These are phyloP conservation scores for Pogoniulus pusillus DNA, from an alignment of 2,797 vertebrate species.

Conservation along the genomic window DNA sequence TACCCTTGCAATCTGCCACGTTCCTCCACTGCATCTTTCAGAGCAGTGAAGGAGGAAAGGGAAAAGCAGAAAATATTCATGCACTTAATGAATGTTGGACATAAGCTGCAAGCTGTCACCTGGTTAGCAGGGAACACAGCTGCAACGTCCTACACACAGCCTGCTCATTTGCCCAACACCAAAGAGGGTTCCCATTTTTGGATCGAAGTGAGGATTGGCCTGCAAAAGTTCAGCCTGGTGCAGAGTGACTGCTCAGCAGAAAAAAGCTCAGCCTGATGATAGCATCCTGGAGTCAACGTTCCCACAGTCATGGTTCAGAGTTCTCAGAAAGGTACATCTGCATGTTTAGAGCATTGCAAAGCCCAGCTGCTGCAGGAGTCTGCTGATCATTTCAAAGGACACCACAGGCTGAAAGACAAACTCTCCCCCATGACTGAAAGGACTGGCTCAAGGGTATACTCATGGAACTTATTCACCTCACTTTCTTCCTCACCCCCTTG, in stretches of 20 bases:
- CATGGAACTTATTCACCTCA: not conserved
- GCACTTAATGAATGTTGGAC: not conserved
- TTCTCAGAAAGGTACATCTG: not conserved
- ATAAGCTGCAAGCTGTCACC: no score
- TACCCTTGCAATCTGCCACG: not conserved
- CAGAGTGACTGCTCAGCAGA: not conserved
- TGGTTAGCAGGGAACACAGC: no score
- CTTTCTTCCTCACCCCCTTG: not conserved
- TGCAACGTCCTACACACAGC: not conserved
- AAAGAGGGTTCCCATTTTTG: not conserved
- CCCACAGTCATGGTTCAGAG: not conserved
- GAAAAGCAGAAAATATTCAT: not conserved
- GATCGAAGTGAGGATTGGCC: not conserved
- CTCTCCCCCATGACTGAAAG: not conserved
- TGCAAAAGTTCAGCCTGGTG: not conserved
- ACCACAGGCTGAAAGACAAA: not conserved
- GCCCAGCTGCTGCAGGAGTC: not conserved
- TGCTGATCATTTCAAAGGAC: not conserved
- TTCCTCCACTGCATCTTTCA: not conserved
- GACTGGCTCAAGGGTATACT: not conserved
- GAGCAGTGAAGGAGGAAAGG: not conserved
- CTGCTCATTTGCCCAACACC: not conserved
- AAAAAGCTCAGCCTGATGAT: not conserved
- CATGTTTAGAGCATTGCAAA: not conserved
- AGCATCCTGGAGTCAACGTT: not conserved